Evolutionary conservation across 37 sponge, comb jelly and placozoan genomes (phyloP).

Genomic region (Mnemiopsis leidyi): DNA sequence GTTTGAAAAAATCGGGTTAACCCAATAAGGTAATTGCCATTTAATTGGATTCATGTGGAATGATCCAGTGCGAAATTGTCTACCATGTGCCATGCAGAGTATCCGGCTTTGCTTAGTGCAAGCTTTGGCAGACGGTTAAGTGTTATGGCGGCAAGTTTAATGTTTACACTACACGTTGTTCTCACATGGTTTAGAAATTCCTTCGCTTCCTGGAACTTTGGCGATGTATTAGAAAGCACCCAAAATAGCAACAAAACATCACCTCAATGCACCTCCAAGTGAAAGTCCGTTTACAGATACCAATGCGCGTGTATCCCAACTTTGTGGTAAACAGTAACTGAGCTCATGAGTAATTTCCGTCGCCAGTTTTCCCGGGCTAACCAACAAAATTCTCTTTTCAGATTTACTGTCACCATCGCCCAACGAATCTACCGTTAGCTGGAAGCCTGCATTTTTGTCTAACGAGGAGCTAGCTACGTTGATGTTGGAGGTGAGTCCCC

Average conservation of each 20-base stretch:
- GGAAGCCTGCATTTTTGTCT: constrained; percentile 32
- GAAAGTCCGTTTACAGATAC: background rate
- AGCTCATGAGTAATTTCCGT: too few relatives aligned
- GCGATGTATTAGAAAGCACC: background rate
- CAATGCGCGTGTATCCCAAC: background rate
- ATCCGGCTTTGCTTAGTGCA: background rate
- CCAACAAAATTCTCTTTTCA: background rate
- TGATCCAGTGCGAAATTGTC: background rate
- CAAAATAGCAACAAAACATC: background rate
- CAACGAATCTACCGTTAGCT: constrained; percentile 40
- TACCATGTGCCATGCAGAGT: background rate
- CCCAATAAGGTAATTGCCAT: constrained; percentile 13
- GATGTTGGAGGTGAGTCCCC: constrained; percentile 12
- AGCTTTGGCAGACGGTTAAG: background rate
- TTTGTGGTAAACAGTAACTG: background rate
- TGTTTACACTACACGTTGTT: background rate
- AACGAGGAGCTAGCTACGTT: constrained; percentile 30
- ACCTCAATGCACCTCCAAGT: background rate
- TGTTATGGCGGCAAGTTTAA: background rate
- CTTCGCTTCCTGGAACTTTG: background rate
- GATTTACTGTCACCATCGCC: constrained; percentile 44
- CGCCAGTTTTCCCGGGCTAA: background rate
- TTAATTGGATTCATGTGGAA: background rate
- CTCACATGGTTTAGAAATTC: background rate
- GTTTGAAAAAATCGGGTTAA: constrained; percentile 43